Percentiles rank a stretch among this genome's conserved stretches.
phyloP scores from a whole-genome alignment of 2,888 invertebrate species.

The Orchesella flavescens region DNA sequence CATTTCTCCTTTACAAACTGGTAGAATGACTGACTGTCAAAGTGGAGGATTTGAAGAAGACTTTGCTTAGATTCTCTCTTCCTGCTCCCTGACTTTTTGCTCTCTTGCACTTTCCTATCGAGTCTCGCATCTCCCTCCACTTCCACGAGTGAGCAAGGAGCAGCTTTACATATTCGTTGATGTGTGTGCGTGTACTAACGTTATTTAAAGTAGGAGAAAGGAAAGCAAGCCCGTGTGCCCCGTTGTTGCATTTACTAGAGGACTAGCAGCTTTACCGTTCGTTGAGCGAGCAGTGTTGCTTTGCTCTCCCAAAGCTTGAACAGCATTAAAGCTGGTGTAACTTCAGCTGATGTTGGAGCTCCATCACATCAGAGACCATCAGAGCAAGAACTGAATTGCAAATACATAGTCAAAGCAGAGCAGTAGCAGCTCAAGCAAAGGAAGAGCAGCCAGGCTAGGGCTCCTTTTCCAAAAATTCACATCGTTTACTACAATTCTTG shows the following conservation, averaged over 20 bases:
- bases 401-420: background rate
- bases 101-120: slow-evolving; percentile 46
- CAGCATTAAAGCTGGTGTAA: slow-evolving; percentile 35
- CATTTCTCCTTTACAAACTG: slow-evolving; percentile 32
- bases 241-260: slow-evolving; percentile 42
- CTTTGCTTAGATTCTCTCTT: slow-evolving; percentile 48
- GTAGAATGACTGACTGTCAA: slow-evolving; percentile 61
- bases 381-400: background rate
- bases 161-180: background rate
- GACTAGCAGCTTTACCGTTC: background rate
- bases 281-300: slow-evolving; percentile 8
- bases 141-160: background rate
- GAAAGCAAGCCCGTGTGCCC: slow-evolving; percentile 7
- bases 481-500: background rate
- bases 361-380: slow-evolving; percentile 41
- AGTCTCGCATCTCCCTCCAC: slow-evolving; percentile 5
- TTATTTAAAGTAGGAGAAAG: slow-evolving; percentile 26
- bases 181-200: background rate
- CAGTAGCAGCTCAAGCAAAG: background rate
- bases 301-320: slow-evolving; percentile 21
- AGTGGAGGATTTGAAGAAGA: slow-evolving; percentile 57
- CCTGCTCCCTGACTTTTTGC: slow-evolving; percentile 53
- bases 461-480: background rate
- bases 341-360: slow-evolving; percentile 35
- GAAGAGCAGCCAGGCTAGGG: too few relatives aligned